Conservation (phyloP, 2,797 vertebrate genomes). For the Todus mexicanus region DNA sequence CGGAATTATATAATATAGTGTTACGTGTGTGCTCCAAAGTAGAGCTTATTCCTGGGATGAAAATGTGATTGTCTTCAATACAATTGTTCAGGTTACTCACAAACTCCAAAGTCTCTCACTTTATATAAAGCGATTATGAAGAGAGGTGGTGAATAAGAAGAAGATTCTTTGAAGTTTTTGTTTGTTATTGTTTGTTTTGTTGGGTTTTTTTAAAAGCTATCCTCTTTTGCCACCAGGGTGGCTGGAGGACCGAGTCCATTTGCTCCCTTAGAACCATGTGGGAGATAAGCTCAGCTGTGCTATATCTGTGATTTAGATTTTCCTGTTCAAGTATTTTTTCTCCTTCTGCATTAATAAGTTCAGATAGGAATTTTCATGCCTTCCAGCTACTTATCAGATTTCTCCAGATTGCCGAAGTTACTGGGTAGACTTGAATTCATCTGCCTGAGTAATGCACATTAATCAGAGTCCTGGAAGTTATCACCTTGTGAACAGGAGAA, state of each 20-base stretch:
- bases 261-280: neutral
- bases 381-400: neutral
- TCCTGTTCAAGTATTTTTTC: neutral
- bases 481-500: neutral
- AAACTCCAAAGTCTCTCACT: neutral
- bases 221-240: neutral
- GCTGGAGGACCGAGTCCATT: fast-evolving
- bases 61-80: neutral
- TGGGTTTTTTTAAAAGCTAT: neutral
- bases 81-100: neutral
- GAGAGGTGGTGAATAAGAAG: neutral
- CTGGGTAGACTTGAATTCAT: neutral
- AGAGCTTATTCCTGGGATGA: neutral
- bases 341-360: neutral
- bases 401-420: neutral
- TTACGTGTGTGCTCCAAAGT: too few relatives aligned
- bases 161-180: neutral
- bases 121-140: neutral
- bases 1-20: fast-evolving
- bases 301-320: neutral
- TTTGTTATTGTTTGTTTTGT: neutral
- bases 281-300: neutral
- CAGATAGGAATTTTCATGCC: neutral
- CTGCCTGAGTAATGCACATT: neutral
- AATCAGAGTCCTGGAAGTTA: neutral